Evolutionary conservation across 2,113 vertebrate genomes (phyloP), one percentile per base, ranked within the genome.

Genomic region (Crypturellus undulatus): DNA sequence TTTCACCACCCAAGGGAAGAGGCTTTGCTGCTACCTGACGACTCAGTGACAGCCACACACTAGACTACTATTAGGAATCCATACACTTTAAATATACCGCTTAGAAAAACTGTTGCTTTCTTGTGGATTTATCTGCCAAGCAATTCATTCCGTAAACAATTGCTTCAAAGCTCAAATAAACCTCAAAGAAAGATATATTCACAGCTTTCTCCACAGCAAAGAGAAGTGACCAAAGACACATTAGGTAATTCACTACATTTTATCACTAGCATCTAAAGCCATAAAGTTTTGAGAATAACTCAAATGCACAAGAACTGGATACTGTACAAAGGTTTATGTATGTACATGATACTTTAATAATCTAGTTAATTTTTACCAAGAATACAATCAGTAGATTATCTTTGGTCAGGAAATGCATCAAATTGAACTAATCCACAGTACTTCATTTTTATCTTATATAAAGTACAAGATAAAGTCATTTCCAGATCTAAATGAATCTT

Each of bases 341-440:
- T 21, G 38, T 64, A 40, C 42, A 45, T 3, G 1, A 80, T 32
- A 78, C 5, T 40, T 52, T 81, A 47, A 62, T 6, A 38, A 17
- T 60, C 62, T 65, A 62, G 36, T 85, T 89, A 76, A 45, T 89
- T 93, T 93, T 87, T 93, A 75, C 82, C 40, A 72, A 79, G 24
- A 58, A 22, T n/a, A 32, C 34, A 5, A 72, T 86, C 10, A 2
- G 10, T 13, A 36, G 7, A 26, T 45, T 28, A 11, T 71, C 38
- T 25, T 9, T 56, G 34, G 11, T 79, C 52, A 65, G 36, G 84
- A 92, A 32, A 72, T 20, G 36, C 22, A 10, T 85, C 40, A 25
- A 71, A 36, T 38, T 20, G 47, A 71, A 21, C 30, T 2, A 0
- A 69, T 89, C 70, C 51, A 40, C 12, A 51, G 40, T 45, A 45